Evolutionary conservation across 2,113 vertebrate genomes (phyloP), one percentile per base, ranked within the genome.

Genomic region (Ailuropoda melanoleuca): DNA sequence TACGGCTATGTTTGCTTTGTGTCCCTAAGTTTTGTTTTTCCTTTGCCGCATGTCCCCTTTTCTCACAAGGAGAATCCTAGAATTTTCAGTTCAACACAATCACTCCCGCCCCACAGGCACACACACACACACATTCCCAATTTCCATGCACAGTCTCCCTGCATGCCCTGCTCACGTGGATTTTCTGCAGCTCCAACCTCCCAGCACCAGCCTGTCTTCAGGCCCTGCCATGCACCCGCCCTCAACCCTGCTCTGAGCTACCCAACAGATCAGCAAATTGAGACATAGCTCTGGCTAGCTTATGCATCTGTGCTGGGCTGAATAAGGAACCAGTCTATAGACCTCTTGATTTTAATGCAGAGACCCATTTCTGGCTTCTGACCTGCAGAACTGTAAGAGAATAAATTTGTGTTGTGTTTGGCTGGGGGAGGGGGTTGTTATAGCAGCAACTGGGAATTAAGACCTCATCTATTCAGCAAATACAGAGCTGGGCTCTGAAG

Each of bases 251-350:
- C 29, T 64, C 78, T 19, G 24, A 48, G 31, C 2, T 48, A 3
- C 10, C 15, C 17, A 43, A 2, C 19, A 31, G 17, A 48, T 64
- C 37, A 39, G 55, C 34, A 37, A 4, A 24, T 0, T 6, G 3
- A 56, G 46, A 21, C 23, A 50, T 11, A 56, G 53, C 23, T 29
- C 53, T 74, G 26, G 15, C 1, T 60, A 23, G 60, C 4, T n/a
- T 6, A 4, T 24, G 23, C 8, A 2, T 21, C 64, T 0, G 0
- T 77, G 5, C 14, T 3, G 12, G 26, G 4, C 37, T 55, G 72
- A 93, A 19, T 29, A 17, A 80, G 39, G 50, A 75, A 10, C 13
- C 17, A 19, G 53, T 26, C 70, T 8, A 9, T 2, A 4, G 12
- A 29, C 1, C 14, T 26, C 39, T 60, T 84, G 48, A 34, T 26